Base-by-base conservation (phyloP, 1,140 invertebrate genomes). In the Tribolium madens region DNA sequence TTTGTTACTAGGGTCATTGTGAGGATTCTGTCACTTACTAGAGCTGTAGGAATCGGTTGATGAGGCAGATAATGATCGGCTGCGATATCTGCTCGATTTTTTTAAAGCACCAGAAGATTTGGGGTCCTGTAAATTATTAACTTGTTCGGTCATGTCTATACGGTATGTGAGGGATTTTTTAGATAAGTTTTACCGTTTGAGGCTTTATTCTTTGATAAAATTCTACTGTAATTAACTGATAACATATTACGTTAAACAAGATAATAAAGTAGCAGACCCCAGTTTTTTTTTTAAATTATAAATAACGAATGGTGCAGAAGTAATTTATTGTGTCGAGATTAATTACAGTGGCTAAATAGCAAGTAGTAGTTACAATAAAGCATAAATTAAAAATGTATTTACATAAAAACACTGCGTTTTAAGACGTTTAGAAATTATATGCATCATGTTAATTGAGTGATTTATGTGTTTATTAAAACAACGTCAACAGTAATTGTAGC, bases 41-140 rank as follows among this genome's bases (percentile, higher is more conserved):
- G 95, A 97, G 85, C 95, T 96, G 87, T 96, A 97, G 21, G 95
- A 97, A 85, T 97, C 96, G 42, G 95, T 96, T 36, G 95, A 97
- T 12, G 95, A 97, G n/a, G 95, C 95, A 31, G 95, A 97, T 3
- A 97, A 87, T 0, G 96, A 97, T 47, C 96, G 90, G 85, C 94
- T 96, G 50, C 95, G 88, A 84, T 97, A 95, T 46, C 95, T 89
- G 78, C 92, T 94, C 9, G 95, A 92, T 83, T 95, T 96, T 87
- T 95, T 95, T 83, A 95, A 85, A 10, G 93, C 93, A 74, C 93
- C 91, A 5, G 94, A 92, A 79, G 86, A 81, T 86, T 91, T 91
- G 1, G 88, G 83, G 76, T 91, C 91, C 90, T 88, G 88, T 75
- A 88, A 88, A 83, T 33, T 33, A 64, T 31, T 26, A 64, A 31